Conservation (phyloP, 64 coral and sea anemone genomes). For the Porites australiensis region DNA sequence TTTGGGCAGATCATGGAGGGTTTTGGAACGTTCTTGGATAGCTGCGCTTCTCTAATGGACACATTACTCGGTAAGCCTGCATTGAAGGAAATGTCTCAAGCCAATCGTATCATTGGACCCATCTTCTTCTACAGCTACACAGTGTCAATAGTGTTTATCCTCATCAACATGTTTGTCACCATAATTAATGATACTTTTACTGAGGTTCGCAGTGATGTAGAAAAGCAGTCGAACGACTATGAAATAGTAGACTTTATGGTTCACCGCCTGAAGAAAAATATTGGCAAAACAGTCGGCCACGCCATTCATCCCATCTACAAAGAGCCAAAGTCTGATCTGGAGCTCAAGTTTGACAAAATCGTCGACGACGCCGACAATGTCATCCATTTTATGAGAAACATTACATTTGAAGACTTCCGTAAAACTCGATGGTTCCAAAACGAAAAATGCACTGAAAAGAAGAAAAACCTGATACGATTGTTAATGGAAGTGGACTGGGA, state of each 20-base stretch:
- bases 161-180: conserved; percentile 73
- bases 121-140: conserved; percentile 74
- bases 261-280: conserved; percentile 62
- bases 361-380: conserved; percentile 64
- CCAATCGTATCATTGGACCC: conserved; percentile 72
- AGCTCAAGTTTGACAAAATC: conserved; percentile 49
- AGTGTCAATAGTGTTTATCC: conserved; percentile 55
- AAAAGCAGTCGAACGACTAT: conserved; percentile 49
- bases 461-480: conserved; percentile 27
- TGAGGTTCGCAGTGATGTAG: conserved; percentile 54
- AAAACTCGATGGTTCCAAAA: conserved; percentile 70
- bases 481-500: conserved; percentile 39
- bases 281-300: conserved; percentile 26
- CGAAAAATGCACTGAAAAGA: conserved; percentile 54
- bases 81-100: conserved; percentile 26
- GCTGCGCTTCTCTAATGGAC: conserved; percentile 15
- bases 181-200: conserved; percentile 72
- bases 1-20: conserved; percentile 28
- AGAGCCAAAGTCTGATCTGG: conserved; percentile 59
- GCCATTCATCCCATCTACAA: conserved; percentile 76
- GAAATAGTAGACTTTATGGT: conserved; percentile 62
- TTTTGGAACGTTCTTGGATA: conserved; percentile 49
- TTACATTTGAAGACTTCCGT: conserved; percentile 67
- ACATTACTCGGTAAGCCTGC: conserved; percentile 61
- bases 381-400: conserved; percentile 53